Evolutionary conservation across 2,888 invertebrate genomes (phyloP).

Genomic region (Augochlorella aurata): DNA sequence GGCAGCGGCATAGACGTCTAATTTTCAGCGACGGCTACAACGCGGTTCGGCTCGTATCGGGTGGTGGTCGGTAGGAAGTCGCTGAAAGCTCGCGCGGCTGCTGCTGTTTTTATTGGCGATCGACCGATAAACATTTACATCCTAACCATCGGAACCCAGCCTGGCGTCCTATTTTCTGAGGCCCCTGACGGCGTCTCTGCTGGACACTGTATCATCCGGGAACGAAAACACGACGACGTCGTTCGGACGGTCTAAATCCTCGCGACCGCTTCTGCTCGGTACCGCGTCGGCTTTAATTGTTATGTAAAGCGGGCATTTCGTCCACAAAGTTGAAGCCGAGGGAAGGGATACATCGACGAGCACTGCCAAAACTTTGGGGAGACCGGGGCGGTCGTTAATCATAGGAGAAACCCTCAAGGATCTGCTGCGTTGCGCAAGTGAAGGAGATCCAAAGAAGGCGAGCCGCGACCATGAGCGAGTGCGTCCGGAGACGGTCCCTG

Average conservation of each 20-base stretch:
- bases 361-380: conserved; percentile 28
- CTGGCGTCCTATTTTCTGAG: conserved; percentile 55
- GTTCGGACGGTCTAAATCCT: too few relatives aligned
- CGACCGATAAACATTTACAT: conserved; percentile 69
- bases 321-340: conserved; percentile 15
- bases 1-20: conserved; percentile 12
- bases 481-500: background rate
- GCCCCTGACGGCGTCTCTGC: background rate
- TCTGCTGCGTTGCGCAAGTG: conserved; percentile 38
- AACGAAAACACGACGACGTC: too few relatives aligned
- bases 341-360: background rate
- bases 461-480: conserved; percentile 27
- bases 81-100: conserved; percentile 70
- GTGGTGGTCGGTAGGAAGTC: conserved; percentile 68
- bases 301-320: conserved; percentile 21
- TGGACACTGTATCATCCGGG: background rate
- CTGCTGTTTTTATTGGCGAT: conserved; percentile 73
- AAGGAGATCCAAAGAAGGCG: conserved; percentile 41
- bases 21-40: conserved; percentile 22
- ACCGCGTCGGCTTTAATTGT: background rate
- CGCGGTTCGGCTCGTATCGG: conserved; percentile 22
- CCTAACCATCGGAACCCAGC: conserved; percentile 45
- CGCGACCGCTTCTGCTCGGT: too few relatives aligned
- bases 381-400: conserved; percentile 39
- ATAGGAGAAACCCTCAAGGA: conserved; percentile 45